These are phyloP conservation scores for Salmo trutta DNA, from an alignment of 2,797 vertebrate species.

Conservation along the genomic window DNA sequence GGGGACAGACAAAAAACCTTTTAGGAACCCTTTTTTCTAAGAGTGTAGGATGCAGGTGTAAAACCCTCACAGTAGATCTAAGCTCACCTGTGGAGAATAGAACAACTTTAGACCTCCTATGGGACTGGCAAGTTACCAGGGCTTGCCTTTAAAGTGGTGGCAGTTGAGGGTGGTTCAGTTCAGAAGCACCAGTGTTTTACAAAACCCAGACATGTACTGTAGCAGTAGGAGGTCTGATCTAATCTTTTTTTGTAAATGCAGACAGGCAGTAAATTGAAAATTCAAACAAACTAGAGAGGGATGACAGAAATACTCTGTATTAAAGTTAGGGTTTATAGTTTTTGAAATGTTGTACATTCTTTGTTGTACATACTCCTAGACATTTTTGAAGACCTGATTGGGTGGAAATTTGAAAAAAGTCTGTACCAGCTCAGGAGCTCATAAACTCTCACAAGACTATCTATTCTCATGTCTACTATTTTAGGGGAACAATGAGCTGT, in stretches of 20 bases:
- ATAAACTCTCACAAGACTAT: no score
- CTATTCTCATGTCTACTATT: no score
- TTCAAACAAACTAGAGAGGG: constrained; percentile 35
- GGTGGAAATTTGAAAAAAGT: no score
- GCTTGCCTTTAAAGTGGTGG: constrained; percentile 11
- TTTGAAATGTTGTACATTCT: not conserved
- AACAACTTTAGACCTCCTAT: not conserved
- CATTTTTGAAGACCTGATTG: no score
- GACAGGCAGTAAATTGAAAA: constrained; percentile 66
- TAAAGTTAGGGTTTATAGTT: not conserved
- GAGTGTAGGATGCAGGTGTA: not conserved
- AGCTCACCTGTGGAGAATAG: not conserved
- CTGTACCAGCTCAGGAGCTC: no score
- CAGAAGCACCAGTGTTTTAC: constrained; percentile 49
- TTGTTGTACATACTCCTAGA: no score
- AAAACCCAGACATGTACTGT: constrained; percentile 24
- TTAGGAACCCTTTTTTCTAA: no score
- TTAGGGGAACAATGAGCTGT: not conserved
- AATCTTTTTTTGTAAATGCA: constrained; percentile 54
- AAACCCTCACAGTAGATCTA: not conserved
- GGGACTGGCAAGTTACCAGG: constrained; percentile 17
- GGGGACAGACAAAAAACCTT: no score
- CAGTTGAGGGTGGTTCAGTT: constrained; percentile 39
- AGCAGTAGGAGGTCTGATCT: constrained; percentile 42
- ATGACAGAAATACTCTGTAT: constrained; percentile 15